Percentiles rank a stretch among this genome's conserved stretches.
Evolutionary conservation across 2,113 vertebrate species (phyloP).

Genomic region (Nanger granti): DNA sequence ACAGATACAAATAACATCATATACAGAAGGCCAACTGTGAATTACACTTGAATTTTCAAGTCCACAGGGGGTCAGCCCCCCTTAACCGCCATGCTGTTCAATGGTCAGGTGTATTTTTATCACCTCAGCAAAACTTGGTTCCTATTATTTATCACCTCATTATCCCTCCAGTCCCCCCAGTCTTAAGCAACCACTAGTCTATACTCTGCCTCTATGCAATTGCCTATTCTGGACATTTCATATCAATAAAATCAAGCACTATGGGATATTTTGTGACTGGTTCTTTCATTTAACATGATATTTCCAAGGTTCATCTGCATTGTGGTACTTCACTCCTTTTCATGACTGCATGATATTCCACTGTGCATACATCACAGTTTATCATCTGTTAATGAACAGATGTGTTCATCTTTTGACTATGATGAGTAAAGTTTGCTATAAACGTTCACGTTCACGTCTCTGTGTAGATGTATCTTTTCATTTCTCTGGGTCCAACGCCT

Average conservation of each 20-base stretch:
- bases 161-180: background rate
- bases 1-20: too few relatives aligned
- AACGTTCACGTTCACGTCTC: rapidly evolving
- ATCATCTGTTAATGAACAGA: background rate
- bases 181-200: background rate
- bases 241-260: background rate
- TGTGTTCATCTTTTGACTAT: background rate
- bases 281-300: background rate
- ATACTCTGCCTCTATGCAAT: background rate
- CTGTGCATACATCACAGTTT: too few relatives aligned
- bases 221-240: background rate
- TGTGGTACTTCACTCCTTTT: rapidly evolving
- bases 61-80: background rate
- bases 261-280: background rate
- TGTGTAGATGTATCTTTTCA: background rate
- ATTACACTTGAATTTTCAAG: background rate
- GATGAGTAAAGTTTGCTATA: background rate
- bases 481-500: background rate
- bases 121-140: background rate
- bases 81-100: background rate
- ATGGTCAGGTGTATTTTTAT: background rate
- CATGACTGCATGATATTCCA: background rate
- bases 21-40: background rate
- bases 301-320: background rate
- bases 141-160: too few relatives aligned